These are phyloP conservation scores for Lucilia sericata DNA, from an alignment of 1,140 invertebrate genomes.

Conservation along the genomic window DNA sequence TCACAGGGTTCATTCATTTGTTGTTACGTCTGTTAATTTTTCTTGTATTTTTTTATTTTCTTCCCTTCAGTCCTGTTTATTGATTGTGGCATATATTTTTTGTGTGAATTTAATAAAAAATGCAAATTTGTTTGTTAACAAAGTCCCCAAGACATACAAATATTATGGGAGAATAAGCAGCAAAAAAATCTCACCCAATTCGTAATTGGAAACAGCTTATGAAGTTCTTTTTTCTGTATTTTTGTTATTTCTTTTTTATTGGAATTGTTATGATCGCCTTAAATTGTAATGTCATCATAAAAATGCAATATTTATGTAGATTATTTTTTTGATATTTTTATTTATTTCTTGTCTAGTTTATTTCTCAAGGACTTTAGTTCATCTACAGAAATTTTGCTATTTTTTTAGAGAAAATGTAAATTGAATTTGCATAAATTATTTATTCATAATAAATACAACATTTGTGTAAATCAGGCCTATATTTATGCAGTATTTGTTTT, in stretches of 20 bases:
- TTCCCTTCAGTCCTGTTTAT: background rate
- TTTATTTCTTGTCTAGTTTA: background rate
- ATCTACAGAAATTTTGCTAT: no score
- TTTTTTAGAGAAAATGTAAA: no score
- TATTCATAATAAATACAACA: no score
- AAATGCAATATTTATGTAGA: constrained; percentile 17
- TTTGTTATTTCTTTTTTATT: background rate
- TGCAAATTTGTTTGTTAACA: constrained; percentile 12
- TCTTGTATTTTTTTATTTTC: background rate
- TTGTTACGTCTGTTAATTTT: background rate
- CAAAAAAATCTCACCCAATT: background rate
- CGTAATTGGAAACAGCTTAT: background rate
- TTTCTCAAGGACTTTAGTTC: no score
- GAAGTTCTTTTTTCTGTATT: background rate
- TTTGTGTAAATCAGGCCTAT: no score
- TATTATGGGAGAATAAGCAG: no score
- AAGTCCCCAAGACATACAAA: background rate
- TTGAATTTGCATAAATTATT: no score
- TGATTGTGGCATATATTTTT: background rate
- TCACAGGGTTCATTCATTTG: background rate
- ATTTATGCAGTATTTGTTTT: no score
- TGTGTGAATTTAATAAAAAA: constrained; percentile 5
- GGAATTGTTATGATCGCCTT: background rate
- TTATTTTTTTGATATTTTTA: background rate
- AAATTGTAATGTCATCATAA: background rate